These are phyloP conservation scores for Vimba vimba DNA, from an alignment of 2,113 vertebrate genomes.

Conservation along the genomic window DNA sequence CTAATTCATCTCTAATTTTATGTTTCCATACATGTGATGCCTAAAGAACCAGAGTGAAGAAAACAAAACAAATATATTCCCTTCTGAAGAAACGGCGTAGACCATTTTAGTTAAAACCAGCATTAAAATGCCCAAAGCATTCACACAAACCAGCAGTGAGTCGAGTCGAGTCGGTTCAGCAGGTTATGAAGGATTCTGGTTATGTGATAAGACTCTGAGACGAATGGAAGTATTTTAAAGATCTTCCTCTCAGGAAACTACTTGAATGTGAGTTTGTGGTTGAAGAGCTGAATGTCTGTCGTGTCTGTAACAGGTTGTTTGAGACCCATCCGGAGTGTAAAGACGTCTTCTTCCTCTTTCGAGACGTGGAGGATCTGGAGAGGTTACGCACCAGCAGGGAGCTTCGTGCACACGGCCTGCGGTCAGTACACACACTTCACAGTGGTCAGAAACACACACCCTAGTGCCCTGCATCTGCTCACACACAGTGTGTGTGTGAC, in stretches of 20 bases:
- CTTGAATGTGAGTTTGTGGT: not conserved
- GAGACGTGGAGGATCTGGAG: constrained; percentile 80
- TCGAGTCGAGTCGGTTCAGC: no score
- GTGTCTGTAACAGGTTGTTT: constrained; percentile 78
- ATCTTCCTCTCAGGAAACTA: not conserved
- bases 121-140: no score
- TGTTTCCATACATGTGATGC: no score
- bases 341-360: constrained; percentile 82
- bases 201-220: not conserved
- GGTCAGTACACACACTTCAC: constrained; percentile 65
- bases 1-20: no score
- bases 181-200: no score
- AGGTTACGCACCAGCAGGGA: constrained; percentile 75
- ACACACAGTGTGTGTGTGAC: not conserved
- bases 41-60: no score
- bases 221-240: not conserved
- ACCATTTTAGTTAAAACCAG: no score
- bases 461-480: not conserved
- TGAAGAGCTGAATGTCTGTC: not conserved
- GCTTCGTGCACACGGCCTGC: constrained; percentile 76
- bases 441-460: not conserved
- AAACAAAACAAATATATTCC: no score
- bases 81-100: no score
- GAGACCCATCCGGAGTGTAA: constrained; percentile 84
- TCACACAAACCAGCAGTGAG: not conserved